Base-by-base conservation (phyloP, 1,140 invertebrate genomes). In the Lucilia cuprina region DNA sequence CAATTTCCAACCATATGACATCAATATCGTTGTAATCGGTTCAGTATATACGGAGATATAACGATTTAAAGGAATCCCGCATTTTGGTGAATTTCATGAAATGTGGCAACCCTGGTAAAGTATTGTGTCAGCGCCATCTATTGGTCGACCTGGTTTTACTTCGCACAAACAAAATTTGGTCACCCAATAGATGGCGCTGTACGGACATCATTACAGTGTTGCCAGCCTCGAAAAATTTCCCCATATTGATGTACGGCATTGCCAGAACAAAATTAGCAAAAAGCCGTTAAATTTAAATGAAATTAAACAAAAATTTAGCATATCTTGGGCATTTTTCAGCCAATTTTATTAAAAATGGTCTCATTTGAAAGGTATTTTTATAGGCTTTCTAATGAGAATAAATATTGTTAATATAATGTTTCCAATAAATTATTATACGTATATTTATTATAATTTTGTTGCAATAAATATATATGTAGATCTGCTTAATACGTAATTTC, bases 391-490 rank as follows among this genome's bases (percentile, higher is more conserved):
- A 10, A 7, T 41, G 41, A 41, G 7, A 41, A 25, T 13, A 74
- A 25, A 30, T 13, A 74, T 13, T 34, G 19, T 8, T 41, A 74
- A 3, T 5, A 41, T 12, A 21, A 25, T 74, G 12, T 74, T 74
- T 74, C 21, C 74, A 77, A 77, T 80, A 19, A 78, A 78, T 80
- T 25, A 49, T 30, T 9, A 50, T 49, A 80, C 50, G 41, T 80
- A 49, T 80, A 49, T 80, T 80, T 41, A 35, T 50, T 49, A 9
- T 50, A 80, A 21, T 49, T 80, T 80, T 35, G 41, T 80, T 80
- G 49, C 77, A 80, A 80, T 80, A 80, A 80, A 80, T 80, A 80
- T 80, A 12, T 50, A 49, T 80, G 77, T 50, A 25, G 30, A 21
- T 80, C 41, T 21, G 41, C 5, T 80, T 80, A 49, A 49, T 80